phyloP scores from a whole-genome alignment of 2,113 vertebrate genomes.

The Pampusana beccarii region DNA sequence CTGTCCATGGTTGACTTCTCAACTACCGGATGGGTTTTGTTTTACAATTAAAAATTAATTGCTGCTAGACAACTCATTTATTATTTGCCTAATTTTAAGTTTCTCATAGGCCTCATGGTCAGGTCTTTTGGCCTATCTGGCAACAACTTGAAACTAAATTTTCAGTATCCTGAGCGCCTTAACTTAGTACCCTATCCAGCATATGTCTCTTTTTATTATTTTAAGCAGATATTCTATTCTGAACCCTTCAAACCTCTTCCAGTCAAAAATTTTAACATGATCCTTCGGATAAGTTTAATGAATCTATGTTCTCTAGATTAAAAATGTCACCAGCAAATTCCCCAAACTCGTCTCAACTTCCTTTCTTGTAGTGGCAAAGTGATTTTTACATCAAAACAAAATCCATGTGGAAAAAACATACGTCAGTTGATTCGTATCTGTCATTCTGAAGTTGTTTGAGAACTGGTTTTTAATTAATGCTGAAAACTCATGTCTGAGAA shows the following conservation, averaged over 20 bases:
- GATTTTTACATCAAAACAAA: neutral
- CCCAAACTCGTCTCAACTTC: neutral
- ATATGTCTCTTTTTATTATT: neutral
- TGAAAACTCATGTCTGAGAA: neutral
- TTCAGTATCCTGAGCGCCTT: neutral
- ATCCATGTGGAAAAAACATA: neutral
- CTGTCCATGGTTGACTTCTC: no score
- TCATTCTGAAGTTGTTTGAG: neutral
- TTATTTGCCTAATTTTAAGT: no score
- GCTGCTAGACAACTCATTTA: no score
- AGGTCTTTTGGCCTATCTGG: no score
- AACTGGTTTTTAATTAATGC: neutral
- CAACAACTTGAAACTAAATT: neutral
- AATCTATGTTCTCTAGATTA: neutral
- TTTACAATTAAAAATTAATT: no score
- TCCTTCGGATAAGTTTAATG: neutral
- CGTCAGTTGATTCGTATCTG: neutral
- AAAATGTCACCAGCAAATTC: neutral
- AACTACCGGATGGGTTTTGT: no score
- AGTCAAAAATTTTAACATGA: neutral
- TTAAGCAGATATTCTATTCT: neutral
- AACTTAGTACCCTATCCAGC: neutral
- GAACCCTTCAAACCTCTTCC: neutral
- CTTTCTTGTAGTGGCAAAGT: neutral
- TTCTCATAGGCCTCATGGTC: no score